Conservation (phyloP, 1,140 invertebrate genomes). For the Sycophaga agraensis region DNA sequence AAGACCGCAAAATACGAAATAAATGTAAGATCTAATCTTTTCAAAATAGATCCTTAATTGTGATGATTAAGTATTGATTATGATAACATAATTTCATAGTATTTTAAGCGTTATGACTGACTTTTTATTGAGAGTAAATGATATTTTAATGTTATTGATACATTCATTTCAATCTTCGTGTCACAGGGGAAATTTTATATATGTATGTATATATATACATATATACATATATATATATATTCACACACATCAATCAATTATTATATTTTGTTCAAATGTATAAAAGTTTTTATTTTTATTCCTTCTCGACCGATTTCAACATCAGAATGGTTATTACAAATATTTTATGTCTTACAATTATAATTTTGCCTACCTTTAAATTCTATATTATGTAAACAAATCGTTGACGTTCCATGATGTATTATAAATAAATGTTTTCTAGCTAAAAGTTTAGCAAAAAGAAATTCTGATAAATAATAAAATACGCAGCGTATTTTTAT, state of each 20-base stretch:
- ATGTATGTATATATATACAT: too few species aligned
- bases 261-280: neutral
- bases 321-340: constrained; percentile 19
- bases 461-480: neutral
- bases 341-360: constrained; percentile 5
- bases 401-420: neutral
- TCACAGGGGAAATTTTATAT: neutral
- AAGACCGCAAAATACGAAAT: constrained; percentile 45
- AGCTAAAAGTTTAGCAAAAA: neutral
- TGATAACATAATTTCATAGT: neutral
- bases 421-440: constrained; percentile 2
- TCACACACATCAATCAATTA: neutral
- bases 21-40: constrained; percentile 36
- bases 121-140: neutral
- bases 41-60: neutral
- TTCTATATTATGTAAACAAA: neutral
- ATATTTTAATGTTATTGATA: neutral
- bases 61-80: constrained; percentile 14
- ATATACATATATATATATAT: neutral
- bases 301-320: too few species aligned
- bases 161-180: neutral
- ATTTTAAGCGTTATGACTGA: constrained; percentile 4
- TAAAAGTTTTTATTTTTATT: too few species aligned
- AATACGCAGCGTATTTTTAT: constrained; percentile 8
- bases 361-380: constrained; percentile 3